phyloP scores from a whole-genome alignment of 2,113 vertebrate species.

The Pipra filicauda region DNA sequence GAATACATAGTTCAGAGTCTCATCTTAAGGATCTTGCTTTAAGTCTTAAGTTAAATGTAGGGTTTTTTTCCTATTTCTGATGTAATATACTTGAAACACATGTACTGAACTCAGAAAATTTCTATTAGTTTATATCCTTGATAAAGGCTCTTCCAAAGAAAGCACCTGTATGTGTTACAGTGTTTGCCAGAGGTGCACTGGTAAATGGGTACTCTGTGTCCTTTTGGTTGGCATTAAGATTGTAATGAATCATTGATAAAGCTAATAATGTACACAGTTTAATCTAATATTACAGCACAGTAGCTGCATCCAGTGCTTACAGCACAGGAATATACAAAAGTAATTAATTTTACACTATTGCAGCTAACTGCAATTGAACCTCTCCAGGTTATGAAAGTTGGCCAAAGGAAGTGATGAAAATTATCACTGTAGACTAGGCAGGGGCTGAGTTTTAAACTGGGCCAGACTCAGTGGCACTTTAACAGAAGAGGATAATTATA shows the following conservation, averaged over 20 bases:
- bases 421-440: neutral
- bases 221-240: slow-evolving; percentile 27
- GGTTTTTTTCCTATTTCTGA: neutral
- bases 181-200: slow-evolving; percentile 27
- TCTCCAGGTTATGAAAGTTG: slow-evolving; percentile 8
- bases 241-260: slow-evolving; percentile 63
- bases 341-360: slow-evolving; percentile 43
- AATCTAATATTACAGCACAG: slow-evolving; percentile 57
- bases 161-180: neutral
- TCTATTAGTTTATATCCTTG: neutral
- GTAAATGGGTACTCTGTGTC: slow-evolving; percentile 41
- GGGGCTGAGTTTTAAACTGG: neutral
- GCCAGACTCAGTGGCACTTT: neutral
- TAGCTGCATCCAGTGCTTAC: slow-evolving; percentile 23
- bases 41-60: neutral
- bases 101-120: neutral
- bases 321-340: slow-evolving; percentile 45
- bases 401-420: neutral
- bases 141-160: neutral
- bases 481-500: neutral
- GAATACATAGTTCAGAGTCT: neutral
- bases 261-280: slow-evolving; percentile 50
- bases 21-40: neutral
- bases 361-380: slow-evolving; percentile 17
- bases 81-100: neutral